Percentiles rank a stretch among this genome's conserved stretches.
These are phyloP conservation scores for Tetrao urogallus DNA, from an alignment of 2,113 vertebrate genomes.

Conservation along the genomic window DNA sequence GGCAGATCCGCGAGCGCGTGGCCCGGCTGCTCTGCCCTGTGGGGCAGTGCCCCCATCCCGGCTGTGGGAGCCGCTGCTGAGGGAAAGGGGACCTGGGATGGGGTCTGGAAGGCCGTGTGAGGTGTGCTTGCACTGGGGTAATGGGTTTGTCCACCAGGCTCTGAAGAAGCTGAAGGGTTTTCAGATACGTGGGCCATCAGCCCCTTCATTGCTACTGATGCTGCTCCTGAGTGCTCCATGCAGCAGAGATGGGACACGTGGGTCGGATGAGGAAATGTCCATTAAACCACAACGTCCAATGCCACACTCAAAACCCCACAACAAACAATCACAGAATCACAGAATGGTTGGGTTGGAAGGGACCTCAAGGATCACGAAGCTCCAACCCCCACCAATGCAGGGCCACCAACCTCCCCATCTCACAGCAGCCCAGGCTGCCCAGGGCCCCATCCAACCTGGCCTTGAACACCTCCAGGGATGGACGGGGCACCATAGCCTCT, in stretches of 20 bases:
- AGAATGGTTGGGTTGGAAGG: no score
- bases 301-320: background rate
- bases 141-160: background rate
- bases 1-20: slow-evolving; percentile 54
- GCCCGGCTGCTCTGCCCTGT: background rate
- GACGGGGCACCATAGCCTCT: no score
- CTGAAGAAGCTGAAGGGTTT: background rate
- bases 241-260: background rate
- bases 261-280: background rate
- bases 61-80: background rate
- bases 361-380: no score
- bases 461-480: no score
- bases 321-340: no score
- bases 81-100: fast-evolving
- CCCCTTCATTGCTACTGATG: background rate
- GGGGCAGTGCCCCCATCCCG: fast-evolving
- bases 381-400: no score
- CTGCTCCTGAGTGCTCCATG: background rate
- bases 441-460: no score
- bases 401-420: no score
- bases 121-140: background rate
- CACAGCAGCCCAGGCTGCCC: no score
- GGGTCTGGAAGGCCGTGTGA: background rate
- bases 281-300: no score
- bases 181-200: fast-evolving